A percentile compares a stretch with the other conserved stretches of the same genome.
Evolutionary conservation across 2,888 invertebrate species (phyloP).

Genomic region (Drosophila flavopinicola): DNA sequence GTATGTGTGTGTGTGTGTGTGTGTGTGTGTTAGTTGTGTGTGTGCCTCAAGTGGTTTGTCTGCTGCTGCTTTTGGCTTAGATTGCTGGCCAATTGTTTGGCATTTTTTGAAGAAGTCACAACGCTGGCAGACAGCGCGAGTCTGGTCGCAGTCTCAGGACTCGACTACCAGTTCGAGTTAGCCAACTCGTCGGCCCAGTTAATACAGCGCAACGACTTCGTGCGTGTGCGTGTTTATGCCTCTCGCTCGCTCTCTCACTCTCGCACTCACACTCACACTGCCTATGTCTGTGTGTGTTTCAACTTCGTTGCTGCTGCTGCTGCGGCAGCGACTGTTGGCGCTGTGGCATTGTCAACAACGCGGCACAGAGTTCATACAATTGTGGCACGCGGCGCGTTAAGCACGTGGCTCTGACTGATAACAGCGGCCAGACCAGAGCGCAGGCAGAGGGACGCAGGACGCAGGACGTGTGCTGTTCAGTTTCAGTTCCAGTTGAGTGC

Average conservation of each 20-base stretch:
- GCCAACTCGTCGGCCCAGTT: conserved; percentile 59
- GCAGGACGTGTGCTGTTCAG: conserved; percentile 1
- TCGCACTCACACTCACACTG: conserved; percentile 5
- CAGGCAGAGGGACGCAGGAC: conserved; percentile 2
- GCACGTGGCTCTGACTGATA: conserved; percentile 77
- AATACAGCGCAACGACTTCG: conserved; percentile 48
- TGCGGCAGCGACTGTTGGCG: conserved; percentile 48
- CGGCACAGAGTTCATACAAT: conserved; percentile 73
- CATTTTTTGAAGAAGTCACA: conserved; percentile 68
- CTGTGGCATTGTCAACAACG: conserved; percentile 73
- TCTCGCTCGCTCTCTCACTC: conserved; percentile 13
- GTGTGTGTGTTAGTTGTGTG: conserved; percentile 33
- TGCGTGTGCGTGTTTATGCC: conserved; percentile 48
- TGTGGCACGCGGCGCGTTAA: conserved; percentile 79
- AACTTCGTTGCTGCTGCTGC: conserved; percentile 53
- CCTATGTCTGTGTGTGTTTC: conserved; percentile 34
- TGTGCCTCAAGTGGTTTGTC: conserved; percentile 71
- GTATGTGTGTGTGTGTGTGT: conserved; percentile 13
- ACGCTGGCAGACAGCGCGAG: conserved; percentile 54
- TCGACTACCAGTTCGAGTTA: conserved; percentile 44
- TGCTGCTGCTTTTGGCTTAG: conserved; percentile 65
- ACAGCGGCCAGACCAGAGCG: conserved; percentile 36
- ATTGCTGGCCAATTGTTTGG: conserved; percentile 74
- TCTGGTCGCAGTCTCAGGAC: conserved; percentile 30
- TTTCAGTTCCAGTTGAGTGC: conserved; percentile 2